These are phyloP conservation scores for Myrmecophaga tridactyla DNA, from an alignment of 2,113 vertebrate species.

Conservation along the genomic window DNA sequence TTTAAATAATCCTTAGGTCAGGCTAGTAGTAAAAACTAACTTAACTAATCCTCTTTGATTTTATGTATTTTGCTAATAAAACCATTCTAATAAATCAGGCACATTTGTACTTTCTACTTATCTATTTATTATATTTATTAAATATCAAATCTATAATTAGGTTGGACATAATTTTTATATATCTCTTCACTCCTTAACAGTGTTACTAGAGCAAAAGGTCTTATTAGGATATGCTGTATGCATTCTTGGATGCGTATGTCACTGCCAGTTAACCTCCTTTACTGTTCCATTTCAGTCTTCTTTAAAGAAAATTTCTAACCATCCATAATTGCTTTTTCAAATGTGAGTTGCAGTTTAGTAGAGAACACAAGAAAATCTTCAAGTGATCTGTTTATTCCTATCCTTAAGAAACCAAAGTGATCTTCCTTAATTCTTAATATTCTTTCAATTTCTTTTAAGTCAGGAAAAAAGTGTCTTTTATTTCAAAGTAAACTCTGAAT, in stretches of 20 bases:
- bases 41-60: background rate
- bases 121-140: constrained; percentile 30
- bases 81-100: background rate
- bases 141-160: background rate
- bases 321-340: background rate
- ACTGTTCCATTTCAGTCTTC: background rate
- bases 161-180: background rate
- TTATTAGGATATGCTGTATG: background rate
- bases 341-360: background rate
- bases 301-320: constrained; percentile 5
- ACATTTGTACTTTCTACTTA: constrained; percentile 11
- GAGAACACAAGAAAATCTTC: background rate
- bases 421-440: constrained; percentile 26
- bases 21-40: background rate
- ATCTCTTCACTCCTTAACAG: background rate
- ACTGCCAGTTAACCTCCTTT: background rate
- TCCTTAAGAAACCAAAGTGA: constrained; percentile 3
- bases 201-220: background rate
- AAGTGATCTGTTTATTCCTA: background rate
- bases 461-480: background rate
- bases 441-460: constrained; percentile 33
- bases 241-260: background rate
- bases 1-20: background rate
- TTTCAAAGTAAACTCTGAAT: background rate
- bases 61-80: background rate